A percentile compares a stretch with the other conserved stretches of the same genome.
These are phyloP conservation scores for Pseudomyrmex cubaensis DNA, from an alignment of 1,140 invertebrate genomes.

Conservation along the genomic window DNA sequence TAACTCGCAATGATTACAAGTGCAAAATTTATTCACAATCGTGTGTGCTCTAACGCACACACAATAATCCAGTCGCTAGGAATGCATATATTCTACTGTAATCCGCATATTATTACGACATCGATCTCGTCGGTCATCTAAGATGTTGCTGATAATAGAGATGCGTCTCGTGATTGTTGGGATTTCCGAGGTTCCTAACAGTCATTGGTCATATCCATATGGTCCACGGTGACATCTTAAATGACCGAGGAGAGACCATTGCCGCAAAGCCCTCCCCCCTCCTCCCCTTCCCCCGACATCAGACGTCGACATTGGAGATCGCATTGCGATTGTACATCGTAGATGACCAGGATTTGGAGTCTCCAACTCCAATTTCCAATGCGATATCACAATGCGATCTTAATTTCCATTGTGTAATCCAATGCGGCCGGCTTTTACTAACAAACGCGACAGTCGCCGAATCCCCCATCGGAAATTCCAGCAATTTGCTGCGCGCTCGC, in stretches of 20 bases:
- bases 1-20: neutral
- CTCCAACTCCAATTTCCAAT: slow-evolving; percentile 30
- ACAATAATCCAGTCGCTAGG: too few relatives aligned
- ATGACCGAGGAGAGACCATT: neutral
- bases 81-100: too few relatives aligned
- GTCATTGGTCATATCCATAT: slow-evolving; percentile 26
- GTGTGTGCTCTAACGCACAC: too few relatives aligned
- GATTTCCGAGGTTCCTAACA: slow-evolving; percentile 12
- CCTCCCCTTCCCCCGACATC: neutral
- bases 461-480: slow-evolving; percentile 11
- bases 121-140: slow-evolving; percentile 12
- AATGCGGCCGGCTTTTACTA: neutral
- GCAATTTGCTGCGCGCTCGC: slow-evolving; percentile 22
- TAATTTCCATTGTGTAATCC: slow-evolving; percentile 39
- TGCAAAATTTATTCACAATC: neutral
- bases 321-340: too few relatives aligned
- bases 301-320: slow-evolving; percentile 33
- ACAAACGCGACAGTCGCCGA: neutral
- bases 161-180: slow-evolving; percentile 11
- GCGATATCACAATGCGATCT: slow-evolving; percentile 18
- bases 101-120: neutral
- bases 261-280: neutral
- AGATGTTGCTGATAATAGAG: slow-evolving; percentile 1
- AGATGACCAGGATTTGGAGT: slow-evolving; percentile 11
- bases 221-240: slow-evolving; percentile 31